Percentiles rank a stretch among this genome's conserved stretches.
Evolutionary conservation across 2,113 vertebrate species (phyloP).

Genomic region (Phrynocephalus versicolor): DNA sequence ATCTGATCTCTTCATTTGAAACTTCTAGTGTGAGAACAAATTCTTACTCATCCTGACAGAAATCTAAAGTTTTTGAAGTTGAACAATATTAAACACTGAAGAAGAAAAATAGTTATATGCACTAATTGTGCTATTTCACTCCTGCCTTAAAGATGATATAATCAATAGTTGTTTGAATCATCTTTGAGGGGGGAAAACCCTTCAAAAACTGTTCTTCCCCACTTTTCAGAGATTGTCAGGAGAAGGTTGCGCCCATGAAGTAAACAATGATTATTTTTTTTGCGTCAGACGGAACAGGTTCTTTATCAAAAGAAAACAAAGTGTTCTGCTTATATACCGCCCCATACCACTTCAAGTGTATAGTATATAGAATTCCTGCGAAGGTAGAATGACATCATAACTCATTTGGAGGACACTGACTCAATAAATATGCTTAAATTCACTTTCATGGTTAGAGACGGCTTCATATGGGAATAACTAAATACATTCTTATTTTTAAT

Average conservation of each 20-base stretch:
- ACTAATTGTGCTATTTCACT: too few species aligned
- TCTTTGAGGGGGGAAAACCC: background rate
- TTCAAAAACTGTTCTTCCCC: background rate
- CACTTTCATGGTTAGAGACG: background rate
- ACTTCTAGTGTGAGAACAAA: too few species aligned
- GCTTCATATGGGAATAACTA: background rate
- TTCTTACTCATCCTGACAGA: background rate
- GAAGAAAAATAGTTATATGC: too few species aligned
- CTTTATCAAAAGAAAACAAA: constrained; percentile 3
- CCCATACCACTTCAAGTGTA: too few species aligned
- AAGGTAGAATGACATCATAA: background rate
- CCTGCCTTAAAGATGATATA: background rate
- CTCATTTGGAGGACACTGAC: too few species aligned
- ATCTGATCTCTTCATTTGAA: too few species aligned
- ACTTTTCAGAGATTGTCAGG: background rate
- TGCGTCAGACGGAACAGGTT: background rate
- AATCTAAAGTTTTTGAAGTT: background rate
- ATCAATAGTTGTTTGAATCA: background rate
- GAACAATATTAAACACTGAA: too few species aligned
- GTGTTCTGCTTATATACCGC: too few species aligned
- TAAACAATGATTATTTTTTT: background rate
- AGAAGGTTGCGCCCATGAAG: background rate
- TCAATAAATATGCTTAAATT: background rate
- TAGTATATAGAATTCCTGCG: background rate
- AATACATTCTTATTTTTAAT: background rate